phyloP scores from a whole-genome alignment of 2,797 vertebrate genomes.

The Paedocypris micromegethes region DNA sequence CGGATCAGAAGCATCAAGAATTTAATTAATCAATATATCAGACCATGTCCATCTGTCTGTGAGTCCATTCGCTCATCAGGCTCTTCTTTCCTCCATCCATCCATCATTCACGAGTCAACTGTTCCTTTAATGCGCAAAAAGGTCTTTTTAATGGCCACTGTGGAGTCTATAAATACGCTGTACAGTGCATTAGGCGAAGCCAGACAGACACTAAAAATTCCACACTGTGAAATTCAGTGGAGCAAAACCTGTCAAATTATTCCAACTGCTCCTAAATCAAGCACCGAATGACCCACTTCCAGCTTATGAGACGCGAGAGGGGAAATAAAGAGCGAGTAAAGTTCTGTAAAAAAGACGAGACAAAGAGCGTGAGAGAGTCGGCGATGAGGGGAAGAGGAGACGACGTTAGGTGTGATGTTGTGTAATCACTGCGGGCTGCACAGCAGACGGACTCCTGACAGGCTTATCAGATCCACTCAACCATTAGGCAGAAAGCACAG shows the following conservation, averaged over 20 bases:
- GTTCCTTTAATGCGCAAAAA: background rate
- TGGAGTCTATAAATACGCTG: background rate
- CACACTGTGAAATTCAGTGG: conserved; percentile 2
- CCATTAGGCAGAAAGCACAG: conserved; percentile 26
- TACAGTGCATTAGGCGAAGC: background rate
- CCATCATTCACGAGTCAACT: background rate
- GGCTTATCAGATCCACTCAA: conserved; percentile 19
- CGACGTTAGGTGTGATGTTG: conserved; percentile 13
- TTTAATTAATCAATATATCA: no score
- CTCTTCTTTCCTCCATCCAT: background rate
- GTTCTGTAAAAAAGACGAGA: conserved; percentile 27
- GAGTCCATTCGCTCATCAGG: background rate
- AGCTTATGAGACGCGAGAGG: conserved; percentile 13
- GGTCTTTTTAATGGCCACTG: background rate
- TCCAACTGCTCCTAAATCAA: conserved; percentile 7
- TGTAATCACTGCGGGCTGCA: conserved; percentile 7
- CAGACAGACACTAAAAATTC: background rate
- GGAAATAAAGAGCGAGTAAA: conserved; percentile 6
- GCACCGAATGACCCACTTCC: conserved; percentile 31
- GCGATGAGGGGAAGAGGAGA: conserved; percentile 3
- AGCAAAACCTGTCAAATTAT: conserved; percentile 27
- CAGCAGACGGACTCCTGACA: conserved; percentile 32
- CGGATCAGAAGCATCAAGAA: no score
- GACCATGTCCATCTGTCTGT: no score
- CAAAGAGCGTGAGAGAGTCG: conserved; percentile 2